These are phyloP conservation scores for Drosophila mimetica DNA, from an alignment of 2,888 invertebrate genomes.

Conservation along the genomic window DNA sequence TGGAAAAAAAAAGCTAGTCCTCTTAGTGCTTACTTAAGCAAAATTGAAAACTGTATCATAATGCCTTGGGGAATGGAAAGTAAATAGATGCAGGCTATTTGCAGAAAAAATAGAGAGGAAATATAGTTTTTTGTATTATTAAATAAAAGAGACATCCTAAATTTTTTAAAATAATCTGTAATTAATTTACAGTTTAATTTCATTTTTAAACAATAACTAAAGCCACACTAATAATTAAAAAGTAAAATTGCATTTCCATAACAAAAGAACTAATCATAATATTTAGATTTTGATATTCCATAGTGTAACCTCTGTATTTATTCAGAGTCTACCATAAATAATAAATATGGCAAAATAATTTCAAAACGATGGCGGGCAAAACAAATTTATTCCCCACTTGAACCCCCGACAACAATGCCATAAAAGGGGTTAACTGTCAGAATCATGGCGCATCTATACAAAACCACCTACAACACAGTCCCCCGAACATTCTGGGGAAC, in stretches of 20 bases:
- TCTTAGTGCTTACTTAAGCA: neutral
- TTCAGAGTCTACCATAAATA: neutral
- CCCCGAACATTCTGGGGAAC: constrained; percentile 5
- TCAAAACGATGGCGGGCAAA: constrained; percentile 4
- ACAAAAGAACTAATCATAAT: neutral
- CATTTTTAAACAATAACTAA: too few relatives aligned
- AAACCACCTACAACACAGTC: constrained; percentile 5
- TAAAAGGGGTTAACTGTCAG: constrained; percentile 38
- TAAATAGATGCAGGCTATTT: neutral
- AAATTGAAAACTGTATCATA: neutral
- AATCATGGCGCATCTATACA: constrained; percentile 14
- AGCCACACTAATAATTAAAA: neutral
- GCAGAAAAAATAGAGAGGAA: too few relatives aligned
- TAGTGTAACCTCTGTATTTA: neutral
- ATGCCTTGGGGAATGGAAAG: neutral
- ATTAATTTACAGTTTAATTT: too few relatives aligned
- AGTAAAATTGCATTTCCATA: neutral
- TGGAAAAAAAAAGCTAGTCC: neutral
- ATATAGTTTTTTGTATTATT: too few relatives aligned
- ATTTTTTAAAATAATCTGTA: too few relatives aligned
- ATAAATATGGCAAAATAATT: constrained; percentile 8
- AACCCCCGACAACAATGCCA: constrained; percentile 17
- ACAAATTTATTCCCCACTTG: constrained; percentile 18
- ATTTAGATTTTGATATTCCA: neutral
- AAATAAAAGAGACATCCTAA: too few relatives aligned